Conservation (phyloP, 2,888 invertebrate genomes). For the Thecophora atra region DNA sequence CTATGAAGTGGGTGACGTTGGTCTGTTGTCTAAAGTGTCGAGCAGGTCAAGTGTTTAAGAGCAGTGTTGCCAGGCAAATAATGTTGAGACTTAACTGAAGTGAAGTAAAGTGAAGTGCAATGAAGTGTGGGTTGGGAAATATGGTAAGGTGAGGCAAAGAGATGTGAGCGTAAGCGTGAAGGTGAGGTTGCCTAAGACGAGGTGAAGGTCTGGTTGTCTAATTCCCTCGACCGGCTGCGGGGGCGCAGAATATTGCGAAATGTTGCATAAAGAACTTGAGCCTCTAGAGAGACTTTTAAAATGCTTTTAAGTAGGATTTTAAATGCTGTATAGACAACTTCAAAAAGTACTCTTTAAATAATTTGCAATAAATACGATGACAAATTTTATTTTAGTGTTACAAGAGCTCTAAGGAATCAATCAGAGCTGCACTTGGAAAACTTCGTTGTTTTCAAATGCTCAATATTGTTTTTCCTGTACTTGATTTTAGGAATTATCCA, state of each 20-base stretch:
- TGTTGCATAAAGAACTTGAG: neutral
- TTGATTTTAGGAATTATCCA: neutral
- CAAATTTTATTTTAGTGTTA: too few relatives aligned
- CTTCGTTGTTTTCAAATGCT: too few relatives aligned
- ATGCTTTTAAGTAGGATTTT: neutral
- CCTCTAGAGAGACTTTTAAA: constrained; percentile 3
- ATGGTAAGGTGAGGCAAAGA: neutral
- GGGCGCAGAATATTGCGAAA: too few relatives aligned
- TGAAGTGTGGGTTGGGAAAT: constrained; percentile 1
- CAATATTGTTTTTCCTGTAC: neutral
- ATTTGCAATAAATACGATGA: too few relatives aligned
- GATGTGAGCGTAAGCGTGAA: too few relatives aligned
- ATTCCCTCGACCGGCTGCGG: too few relatives aligned
- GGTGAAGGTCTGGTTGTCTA: too few relatives aligned
- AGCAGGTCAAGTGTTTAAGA: constrained; percentile 15
- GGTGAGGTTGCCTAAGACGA: too few relatives aligned
- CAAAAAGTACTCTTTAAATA: too few relatives aligned
- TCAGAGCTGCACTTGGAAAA: too few relatives aligned
- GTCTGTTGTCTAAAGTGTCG: neutral
- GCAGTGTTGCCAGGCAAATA: neutral
- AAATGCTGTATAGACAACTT: neutral
- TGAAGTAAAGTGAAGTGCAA: neutral
- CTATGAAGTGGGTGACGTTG: neutral
- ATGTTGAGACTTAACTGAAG: constrained; percentile 12
- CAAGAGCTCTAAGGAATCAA: too few relatives aligned